phyloP scores from a whole-genome alignment of 2,888 invertebrate genomes.

The Nomada fucata region DNA sequence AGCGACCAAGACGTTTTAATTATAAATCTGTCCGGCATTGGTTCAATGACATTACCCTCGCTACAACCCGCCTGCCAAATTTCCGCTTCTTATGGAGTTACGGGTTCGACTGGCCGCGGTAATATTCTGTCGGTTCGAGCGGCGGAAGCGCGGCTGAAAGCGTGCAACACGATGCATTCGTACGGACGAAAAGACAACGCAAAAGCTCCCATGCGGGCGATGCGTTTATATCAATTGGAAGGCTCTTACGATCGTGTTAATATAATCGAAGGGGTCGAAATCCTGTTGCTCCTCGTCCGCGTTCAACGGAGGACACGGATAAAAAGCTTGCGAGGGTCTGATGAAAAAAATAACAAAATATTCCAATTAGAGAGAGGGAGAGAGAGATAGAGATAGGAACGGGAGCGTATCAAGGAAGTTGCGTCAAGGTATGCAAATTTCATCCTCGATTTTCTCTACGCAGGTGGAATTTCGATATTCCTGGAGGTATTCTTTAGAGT shows the following conservation, averaged over 20 bases:
- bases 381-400: neutral
- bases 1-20: conserved; percentile 64
- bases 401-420: neutral
- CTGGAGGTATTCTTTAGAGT: neutral
- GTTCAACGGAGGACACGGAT: conserved; percentile 86
- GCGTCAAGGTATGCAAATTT: neutral
- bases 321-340: conserved; percentile 85
- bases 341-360: conserved; percentile 41
- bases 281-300: conserved; percentile 84
- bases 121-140: too few relatives aligned
- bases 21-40: conserved; percentile 57
- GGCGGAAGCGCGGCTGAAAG: neutral
- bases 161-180: conserved; percentile 13
- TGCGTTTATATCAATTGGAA: neutral
- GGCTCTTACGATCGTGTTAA: conserved; percentile 83
- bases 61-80: neutral
- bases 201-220: too few relatives aligned
- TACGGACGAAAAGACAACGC: neutral
- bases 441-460: neutral
- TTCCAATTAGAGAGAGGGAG: neutral
- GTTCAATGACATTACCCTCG: conserved; percentile 69
- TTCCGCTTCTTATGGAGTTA: conserved; percentile 4
- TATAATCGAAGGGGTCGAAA: conserved; percentile 84
- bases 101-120: neutral
- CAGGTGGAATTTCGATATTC: neutral